Percentiles rank a stretch among this genome's conserved stretches.
Conservation (phyloP, 2,113 vertebrate genomes). For the Vicugna pacos region DNA sequence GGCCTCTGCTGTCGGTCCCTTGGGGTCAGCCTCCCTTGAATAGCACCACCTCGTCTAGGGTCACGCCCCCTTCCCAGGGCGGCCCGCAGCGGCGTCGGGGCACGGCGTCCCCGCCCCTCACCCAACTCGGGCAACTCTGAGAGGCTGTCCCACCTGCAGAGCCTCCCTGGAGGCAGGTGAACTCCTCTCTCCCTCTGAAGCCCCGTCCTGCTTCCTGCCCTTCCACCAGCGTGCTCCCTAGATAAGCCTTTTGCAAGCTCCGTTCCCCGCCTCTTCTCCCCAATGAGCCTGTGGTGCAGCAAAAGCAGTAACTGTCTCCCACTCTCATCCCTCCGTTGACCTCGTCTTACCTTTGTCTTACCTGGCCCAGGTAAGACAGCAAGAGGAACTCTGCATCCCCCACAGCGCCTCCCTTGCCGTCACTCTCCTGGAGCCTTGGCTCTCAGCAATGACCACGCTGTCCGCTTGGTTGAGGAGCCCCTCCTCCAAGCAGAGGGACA, state of each 20-base stretch:
- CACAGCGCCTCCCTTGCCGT: fast-evolving
- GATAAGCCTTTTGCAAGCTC: neutral
- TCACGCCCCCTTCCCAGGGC: neutral
- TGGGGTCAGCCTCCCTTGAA: neutral
- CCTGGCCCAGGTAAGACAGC: neutral
- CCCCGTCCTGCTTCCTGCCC: neutral
- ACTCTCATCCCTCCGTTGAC: neutral
- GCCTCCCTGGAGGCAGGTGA: neutral
- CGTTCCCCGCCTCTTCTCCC: neutral
- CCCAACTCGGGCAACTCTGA: neutral
- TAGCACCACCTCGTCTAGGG: neutral
- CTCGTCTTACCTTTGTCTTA: neutral
- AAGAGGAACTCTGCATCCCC: too few species aligned
- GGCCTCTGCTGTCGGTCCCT: neutral
- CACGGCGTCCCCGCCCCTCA: fast-evolving
- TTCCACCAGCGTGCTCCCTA: too few species aligned
- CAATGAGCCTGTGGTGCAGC: fast-evolving
- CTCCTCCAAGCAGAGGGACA: neutral
- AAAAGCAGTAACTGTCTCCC: too few species aligned
- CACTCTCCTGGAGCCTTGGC: neutral
- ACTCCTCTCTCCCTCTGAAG: neutral
- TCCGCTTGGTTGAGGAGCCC: neutral
- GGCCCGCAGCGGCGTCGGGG: fast-evolving
- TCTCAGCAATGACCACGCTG: neutral
- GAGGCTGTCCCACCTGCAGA: neutral